A percentile compares a stretch with the other conserved stretches of the same genome.
phyloP scores from a whole-genome alignment of 2,113 vertebrate genomes.

The Prochilodus magdalenae region DNA sequence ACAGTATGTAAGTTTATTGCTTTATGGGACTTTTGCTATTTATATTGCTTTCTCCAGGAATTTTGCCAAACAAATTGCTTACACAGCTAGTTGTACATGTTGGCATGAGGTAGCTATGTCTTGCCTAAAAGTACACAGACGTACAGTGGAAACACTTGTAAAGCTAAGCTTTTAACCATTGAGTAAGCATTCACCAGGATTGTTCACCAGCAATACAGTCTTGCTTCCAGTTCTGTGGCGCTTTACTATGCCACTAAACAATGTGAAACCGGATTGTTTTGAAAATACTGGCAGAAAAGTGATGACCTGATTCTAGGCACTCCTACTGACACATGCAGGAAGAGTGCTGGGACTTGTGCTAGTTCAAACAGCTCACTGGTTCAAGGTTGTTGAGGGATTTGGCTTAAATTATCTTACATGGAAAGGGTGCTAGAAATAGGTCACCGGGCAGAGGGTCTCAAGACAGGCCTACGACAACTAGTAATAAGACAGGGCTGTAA shows the following conservation, averaged over 20 bases:
- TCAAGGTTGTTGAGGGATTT: constrained; percentile 50
- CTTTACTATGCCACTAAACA: not conserved
- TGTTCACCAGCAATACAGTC: not conserved
- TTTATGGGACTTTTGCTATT: not conserved
- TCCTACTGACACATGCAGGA: not conserved
- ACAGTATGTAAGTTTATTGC: not conserved
- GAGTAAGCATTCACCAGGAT: not conserved
- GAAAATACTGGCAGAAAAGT: not conserved
- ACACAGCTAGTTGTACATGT: not conserved
- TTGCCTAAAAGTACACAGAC: not conserved
- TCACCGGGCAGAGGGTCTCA: constrained; percentile 41
- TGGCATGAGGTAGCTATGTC: not conserved
- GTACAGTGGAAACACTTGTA: not conserved
- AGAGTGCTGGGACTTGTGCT: constrained; percentile 12
- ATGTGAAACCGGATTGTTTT: not conserved
- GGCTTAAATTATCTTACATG: constrained; percentile 48
- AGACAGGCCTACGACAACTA: constrained; percentile 10
- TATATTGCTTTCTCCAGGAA: too few species aligned
- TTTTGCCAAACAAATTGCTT: not conserved
- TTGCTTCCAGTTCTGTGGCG: not conserved
- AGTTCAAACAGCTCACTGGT: constrained; percentile 32
- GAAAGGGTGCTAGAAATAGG: constrained; percentile 46
- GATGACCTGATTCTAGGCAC: constrained; percentile 22
- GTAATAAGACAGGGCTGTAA: constrained; percentile 1
- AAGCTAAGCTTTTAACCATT: too few species aligned